Evolutionary conservation across 2,888 invertebrate genomes (phyloP).

Genomic region (Apodemia zela): DNA sequence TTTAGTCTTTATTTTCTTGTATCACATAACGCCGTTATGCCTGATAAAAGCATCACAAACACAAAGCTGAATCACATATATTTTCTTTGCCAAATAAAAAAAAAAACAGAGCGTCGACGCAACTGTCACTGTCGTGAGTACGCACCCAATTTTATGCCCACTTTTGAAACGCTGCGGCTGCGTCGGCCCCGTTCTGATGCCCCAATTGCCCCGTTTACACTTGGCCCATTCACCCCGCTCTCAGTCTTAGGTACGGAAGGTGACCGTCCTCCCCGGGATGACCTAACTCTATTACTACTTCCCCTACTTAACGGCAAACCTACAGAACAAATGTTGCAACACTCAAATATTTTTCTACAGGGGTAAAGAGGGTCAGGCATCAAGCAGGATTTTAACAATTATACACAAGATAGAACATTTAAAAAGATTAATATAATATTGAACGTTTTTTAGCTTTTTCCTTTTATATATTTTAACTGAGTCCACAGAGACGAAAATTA

Average conservation of each 20-base stretch:
- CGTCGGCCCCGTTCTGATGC: slow-evolving; percentile 59
- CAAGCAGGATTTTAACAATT: slow-evolving; percentile 59
- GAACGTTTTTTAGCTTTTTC: not conserved
- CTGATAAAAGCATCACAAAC: slow-evolving; percentile 5
- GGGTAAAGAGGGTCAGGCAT: slow-evolving; percentile 52
- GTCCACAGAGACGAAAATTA: not conserved
- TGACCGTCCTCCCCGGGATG: slow-evolving; percentile 70
- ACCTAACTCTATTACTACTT: slow-evolving; percentile 80
- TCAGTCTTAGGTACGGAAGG: slow-evolving; percentile 58
- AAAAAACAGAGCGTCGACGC: slow-evolving; percentile 75
- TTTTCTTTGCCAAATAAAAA: slow-evolving; percentile 28
- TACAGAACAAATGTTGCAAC: slow-evolving; percentile 65
- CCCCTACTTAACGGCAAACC: slow-evolving; percentile 84
- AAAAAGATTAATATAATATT: not conserved
- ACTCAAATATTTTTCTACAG: slow-evolving; percentile 35
- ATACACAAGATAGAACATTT: slow-evolving; percentile 6
- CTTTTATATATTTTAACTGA: not conserved
- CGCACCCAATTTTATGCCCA: slow-evolving; percentile 80
- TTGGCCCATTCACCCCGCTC: slow-evolving; percentile 36
- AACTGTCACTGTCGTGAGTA: slow-evolving; percentile 57
- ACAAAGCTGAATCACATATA: slow-evolving; percentile 17
- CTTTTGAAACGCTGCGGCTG: slow-evolving; percentile 75
- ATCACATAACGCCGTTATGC: not conserved
- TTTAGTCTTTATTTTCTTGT: not conserved
- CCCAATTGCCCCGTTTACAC: slow-evolving; percentile 43